Percentiles rank a stretch among this genome's conserved stretches.
phyloP scores from a whole-genome alignment of 35 echinoderm and acorn worm species.

The Strongylocentrotus purpuratus region DNA sequence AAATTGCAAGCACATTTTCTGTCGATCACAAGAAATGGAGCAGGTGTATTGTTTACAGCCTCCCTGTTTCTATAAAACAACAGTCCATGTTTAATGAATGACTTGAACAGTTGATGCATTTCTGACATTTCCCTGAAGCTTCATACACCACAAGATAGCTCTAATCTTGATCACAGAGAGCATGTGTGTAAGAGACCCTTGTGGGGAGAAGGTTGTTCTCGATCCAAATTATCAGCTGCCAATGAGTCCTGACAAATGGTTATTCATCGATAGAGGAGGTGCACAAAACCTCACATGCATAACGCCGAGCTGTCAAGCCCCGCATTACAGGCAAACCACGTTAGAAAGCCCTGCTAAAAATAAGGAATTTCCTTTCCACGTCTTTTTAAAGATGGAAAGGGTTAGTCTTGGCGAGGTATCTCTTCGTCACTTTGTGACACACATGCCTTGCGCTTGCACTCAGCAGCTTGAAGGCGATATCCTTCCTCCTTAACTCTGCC shows the following conservation, averaged over 20 bases:
- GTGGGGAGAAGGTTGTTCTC: not conserved
- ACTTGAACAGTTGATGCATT: not conserved
- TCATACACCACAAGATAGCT: not conserved
- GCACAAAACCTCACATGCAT: not conserved
- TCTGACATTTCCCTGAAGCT: not conserved
- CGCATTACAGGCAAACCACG: not conserved
- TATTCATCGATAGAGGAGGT: slow-evolving; percentile 18
- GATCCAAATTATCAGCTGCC: not conserved
- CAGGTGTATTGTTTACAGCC: not conserved
- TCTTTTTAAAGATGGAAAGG: slow-evolving; percentile 14
- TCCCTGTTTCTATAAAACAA: not conserved
- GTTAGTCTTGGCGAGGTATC: slow-evolving; percentile 24
- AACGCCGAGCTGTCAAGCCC: not conserved
- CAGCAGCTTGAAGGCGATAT: slow-evolving; percentile 5
- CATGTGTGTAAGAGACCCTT: not conserved
- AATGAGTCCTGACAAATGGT: slow-evolving; percentile 1
- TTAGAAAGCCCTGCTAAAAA: slow-evolving; percentile 20
- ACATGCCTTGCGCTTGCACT: not conserved
- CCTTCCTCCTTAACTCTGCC: slow-evolving; percentile 31
- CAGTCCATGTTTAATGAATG: not conserved
- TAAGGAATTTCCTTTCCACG: slow-evolving; percentile 29
- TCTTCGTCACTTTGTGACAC: slow-evolving; percentile 41
- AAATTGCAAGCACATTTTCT: no score
- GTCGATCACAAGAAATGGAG: no score
- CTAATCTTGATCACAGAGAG: not conserved